Percentiles rank a stretch among this genome's conserved stretches.
phyloP scores from a whole-genome alignment of 2,888 invertebrate genomes.

The Eurytoma adleriae region DNA sequence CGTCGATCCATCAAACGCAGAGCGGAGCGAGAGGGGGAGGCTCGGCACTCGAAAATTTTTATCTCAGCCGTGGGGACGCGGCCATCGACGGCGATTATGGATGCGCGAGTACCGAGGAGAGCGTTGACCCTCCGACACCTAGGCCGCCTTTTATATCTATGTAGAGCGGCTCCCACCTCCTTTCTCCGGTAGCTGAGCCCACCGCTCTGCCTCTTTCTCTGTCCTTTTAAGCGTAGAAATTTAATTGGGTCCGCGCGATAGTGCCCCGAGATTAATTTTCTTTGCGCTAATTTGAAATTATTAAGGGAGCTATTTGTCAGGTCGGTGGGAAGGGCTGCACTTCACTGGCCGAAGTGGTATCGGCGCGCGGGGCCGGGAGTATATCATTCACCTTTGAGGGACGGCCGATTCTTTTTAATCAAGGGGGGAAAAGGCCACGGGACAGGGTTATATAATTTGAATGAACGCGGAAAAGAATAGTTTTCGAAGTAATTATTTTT shows the following conservation, averaged over 20 bases:
- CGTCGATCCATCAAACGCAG: no score
- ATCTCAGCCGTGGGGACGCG: neutral
- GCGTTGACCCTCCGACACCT: constrained; percentile 4
- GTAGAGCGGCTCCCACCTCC: neutral
- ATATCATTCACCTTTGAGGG: neutral
- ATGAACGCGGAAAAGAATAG: constrained; percentile 9
- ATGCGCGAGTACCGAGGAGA: neutral
- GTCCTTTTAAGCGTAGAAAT: constrained; percentile 50
- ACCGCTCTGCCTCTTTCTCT: constrained; percentile 8
- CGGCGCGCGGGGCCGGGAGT: no score
- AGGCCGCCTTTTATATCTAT: neutral
- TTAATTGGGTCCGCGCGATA: constrained; percentile 51
- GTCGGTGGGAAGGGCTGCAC: neutral
- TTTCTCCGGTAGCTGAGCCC: neutral
- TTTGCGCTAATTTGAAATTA: constrained; percentile 54
- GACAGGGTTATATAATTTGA: constrained; percentile 16
- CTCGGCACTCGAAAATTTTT: no score
- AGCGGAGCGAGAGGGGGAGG: no score
- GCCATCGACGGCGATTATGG: neutral
- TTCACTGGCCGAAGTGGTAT: constrained; percentile 2
- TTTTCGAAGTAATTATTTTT: constrained; percentile 32
- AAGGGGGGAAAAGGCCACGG: constrained; percentile 2
- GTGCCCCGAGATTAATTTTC: constrained; percentile 49
- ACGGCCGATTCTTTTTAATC: constrained; percentile 34
- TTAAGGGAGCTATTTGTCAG: constrained; percentile 52